Conservation (phyloP, 2,888 invertebrate species). For the Petrolisthes manimaculis region DNA sequence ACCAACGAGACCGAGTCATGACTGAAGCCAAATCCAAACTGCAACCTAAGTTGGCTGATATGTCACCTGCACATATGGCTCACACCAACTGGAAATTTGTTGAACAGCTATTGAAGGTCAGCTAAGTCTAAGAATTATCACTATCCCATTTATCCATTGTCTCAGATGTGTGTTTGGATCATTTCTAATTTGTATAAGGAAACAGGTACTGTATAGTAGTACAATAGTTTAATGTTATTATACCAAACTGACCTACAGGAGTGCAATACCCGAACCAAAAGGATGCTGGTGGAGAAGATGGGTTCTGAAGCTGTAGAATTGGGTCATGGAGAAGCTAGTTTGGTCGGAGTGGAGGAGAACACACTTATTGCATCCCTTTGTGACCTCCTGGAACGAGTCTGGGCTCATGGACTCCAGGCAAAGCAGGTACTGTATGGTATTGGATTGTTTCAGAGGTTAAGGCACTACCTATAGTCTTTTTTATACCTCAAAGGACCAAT, state of each 20-base stretch:
- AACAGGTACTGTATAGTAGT: neutral
- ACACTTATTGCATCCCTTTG: constrained; percentile 98
- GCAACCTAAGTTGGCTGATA: constrained; percentile 67
- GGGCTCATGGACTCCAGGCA: constrained; percentile 96
- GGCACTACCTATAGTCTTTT: too few species aligned
- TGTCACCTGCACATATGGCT: constrained; percentile 86
- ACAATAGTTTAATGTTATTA: neutral
- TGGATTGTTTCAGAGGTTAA: too few species aligned
- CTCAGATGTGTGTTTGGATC: neutral
- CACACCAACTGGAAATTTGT: constrained; percentile 99
- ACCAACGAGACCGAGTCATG: constrained; percentile 64
- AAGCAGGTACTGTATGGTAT: constrained; percentile 77
- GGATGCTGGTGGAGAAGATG: constrained; percentile 99
- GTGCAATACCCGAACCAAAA: constrained; percentile 93
- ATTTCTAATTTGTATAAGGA: neutral
- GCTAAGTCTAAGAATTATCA: neutral
- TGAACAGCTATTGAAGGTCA: constrained; percentile 93
- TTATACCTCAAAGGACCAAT: too few species aligned
- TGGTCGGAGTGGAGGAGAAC: constrained; percentile 91
- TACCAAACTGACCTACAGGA: constrained; percentile 74
- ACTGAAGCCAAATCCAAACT: constrained; percentile 57
- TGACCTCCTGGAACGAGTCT: constrained; percentile 95
- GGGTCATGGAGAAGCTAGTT: constrained; percentile 84
- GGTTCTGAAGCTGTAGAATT: constrained; percentile 95
- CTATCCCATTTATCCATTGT: neutral